phyloP scores from a whole-genome alignment of 2,113 vertebrate genomes.

The Gnathonemus echidnorhynchus region DNA sequence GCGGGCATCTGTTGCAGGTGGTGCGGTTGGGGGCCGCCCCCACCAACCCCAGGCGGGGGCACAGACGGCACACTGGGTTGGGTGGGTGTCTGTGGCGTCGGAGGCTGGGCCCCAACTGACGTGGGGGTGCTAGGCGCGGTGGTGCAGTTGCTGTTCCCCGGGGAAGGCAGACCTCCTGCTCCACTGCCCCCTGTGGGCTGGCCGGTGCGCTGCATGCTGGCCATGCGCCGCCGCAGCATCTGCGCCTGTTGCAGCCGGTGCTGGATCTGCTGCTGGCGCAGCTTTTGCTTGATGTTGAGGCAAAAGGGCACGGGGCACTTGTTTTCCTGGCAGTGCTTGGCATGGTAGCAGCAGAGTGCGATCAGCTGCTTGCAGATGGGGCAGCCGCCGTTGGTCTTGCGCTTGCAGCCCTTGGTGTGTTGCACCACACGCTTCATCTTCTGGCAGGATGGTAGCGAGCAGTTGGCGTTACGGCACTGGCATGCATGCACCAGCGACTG shows the following conservation, averaged over 20 bases:
- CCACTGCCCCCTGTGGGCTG: conserved; percentile 52
- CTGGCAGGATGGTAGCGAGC: conserved; percentile 92
- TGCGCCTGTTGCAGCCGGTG: conserved; percentile 93
- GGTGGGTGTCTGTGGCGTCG: conserved; percentile 78
- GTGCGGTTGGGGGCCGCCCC: conserved; percentile 31
- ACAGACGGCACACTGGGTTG: conserved; percentile 50
- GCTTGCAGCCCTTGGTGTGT: conserved; percentile 95
- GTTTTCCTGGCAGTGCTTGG: conserved; percentile 99
- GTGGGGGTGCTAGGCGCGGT: conserved; percentile 79
- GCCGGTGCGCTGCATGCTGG: conserved; percentile 88
- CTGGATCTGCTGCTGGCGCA: conserved; percentile 94
- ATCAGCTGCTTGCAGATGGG: conserved; percentile 98
- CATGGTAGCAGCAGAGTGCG: conserved; percentile 93
- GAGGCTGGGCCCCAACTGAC: conserved; percentile 77
- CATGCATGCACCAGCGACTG: conserved; percentile 95
- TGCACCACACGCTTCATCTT: conserved; percentile 98
- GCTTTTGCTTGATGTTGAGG: conserved; percentile 97
- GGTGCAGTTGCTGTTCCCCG: conserved; percentile 54
- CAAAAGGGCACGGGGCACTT: conserved; percentile 98
- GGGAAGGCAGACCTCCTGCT: conserved; percentile 59
- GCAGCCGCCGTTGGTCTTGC: conserved; percentile 92
- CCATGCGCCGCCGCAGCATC: conserved; percentile 90
- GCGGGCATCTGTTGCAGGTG: conserved; percentile 48
- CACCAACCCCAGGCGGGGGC: conserved; percentile 47
- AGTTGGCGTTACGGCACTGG: conserved; percentile 96